Base-by-base conservation (phyloP, 2,797 vertebrate genomes). In the Podarcis siculus region DNA sequence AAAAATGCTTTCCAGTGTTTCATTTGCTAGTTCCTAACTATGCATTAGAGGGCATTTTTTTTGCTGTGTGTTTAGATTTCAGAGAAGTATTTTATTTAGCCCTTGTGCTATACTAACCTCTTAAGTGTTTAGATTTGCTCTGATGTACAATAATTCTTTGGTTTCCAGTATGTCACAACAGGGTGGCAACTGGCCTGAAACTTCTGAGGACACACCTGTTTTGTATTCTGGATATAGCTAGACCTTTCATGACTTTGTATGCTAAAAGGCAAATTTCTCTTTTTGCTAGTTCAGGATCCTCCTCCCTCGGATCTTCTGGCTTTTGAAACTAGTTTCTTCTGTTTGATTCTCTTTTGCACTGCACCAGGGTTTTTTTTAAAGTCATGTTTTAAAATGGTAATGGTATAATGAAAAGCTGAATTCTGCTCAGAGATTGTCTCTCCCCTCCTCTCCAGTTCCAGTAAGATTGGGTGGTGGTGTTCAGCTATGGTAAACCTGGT, bases 1-100 rank as follows among this genome's bases (percentile, higher is more conserved):
- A 23, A 23, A 94, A 94, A 90, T 95, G 96, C 94, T 95, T 93
- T 97, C 96, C 96, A 96, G 94, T 96, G 90, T 96, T 97, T 94
- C 89, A 87, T 94, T 95, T 93, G 87, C 69, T 90, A 95, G 93
- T 95, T 96, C 94, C 91, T 91, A 91, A 88, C 94, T 94, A 86
- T 95, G 91, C 90, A 93, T 96, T 95, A 93, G 87, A 95, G 96
- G 96, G 96, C 96, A 96, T 96, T 97, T 88, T 91, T 87, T 25
- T 90, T 94, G 35, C 87, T 0, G 5, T 93, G 75, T 91, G 42
- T 93, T 2, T 94, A 92, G 88, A 82, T 89, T 83, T 93, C 80
- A 91, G 82, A 61, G 86, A 88, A 89, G 84, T 90, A 76, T 78
- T 87, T 85, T 69, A 32, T 72, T 55, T 4, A 79, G 32, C 61